These are phyloP conservation scores for Yponomeuta malinellus DNA, from an alignment of 2,888 invertebrate genomes.

Conservation along the genomic window DNA sequence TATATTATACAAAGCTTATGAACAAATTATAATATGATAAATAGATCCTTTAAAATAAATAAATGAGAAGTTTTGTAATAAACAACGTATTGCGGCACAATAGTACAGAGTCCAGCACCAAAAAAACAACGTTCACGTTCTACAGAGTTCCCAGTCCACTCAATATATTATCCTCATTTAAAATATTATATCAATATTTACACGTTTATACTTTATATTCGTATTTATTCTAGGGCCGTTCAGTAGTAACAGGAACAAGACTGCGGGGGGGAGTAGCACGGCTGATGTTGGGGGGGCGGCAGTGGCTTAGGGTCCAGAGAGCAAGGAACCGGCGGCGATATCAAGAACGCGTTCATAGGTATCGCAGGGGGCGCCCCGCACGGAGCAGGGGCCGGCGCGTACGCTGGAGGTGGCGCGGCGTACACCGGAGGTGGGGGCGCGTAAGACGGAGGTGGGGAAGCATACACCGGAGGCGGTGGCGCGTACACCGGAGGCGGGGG, in stretches of 20 bases:
- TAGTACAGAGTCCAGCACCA: neutral
- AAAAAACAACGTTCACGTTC: too few relatives aligned
- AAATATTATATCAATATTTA: too few relatives aligned
- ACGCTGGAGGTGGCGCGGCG: constrained; percentile 33
- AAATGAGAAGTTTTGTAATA: neutral
- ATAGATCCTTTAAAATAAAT: neutral
- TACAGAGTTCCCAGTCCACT: too few relatives aligned
- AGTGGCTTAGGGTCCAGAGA: constrained; percentile 56
- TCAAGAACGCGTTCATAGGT: constrained; percentile 59
- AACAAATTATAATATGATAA: neutral
- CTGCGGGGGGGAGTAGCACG: constrained; percentile 19
- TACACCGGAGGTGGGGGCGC: constrained; percentile 22
- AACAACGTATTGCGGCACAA: neutral
- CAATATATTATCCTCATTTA: too few relatives aligned
- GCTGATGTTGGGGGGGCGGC: constrained; percentile 23
- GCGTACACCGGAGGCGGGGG: constrained; percentile 23
- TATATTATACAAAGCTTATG: neutral
- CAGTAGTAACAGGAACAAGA: constrained; percentile 30
- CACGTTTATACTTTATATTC: too few relatives aligned
- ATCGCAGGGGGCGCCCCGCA: constrained; percentile 23
- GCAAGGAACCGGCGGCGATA: constrained; percentile 54
- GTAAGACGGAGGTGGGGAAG: constrained; percentile 33
- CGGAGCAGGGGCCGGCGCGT: constrained; percentile 15
- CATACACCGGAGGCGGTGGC: constrained; percentile 27
- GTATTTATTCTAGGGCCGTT: neutral